Conservation (phyloP, 2,113 vertebrate species). For the Elgaria multicarinata region DNA sequence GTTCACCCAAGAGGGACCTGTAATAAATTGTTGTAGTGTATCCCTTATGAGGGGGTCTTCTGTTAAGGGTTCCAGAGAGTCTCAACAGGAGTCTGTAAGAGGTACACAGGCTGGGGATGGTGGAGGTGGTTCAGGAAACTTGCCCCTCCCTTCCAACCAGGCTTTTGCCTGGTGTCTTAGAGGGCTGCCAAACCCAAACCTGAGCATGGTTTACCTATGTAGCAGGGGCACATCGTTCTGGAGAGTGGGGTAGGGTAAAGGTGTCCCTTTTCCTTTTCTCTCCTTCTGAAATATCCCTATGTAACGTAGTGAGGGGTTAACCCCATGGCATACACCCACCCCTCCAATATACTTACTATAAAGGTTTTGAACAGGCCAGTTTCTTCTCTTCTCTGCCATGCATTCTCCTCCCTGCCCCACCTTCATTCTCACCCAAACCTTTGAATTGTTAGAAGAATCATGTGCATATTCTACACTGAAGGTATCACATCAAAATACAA, state of each 20-base stretch:
- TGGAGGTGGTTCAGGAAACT: too few relatives aligned
- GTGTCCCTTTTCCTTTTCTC: background rate
- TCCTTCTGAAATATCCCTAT: background rate
- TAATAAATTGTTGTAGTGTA: background rate
- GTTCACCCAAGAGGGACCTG: background rate
- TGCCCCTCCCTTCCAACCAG: background rate
- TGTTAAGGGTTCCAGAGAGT: too few relatives aligned
- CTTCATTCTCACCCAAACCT: too few relatives aligned
- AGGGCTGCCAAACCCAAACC: background rate
- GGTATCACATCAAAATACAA: background rate
- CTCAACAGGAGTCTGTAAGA: too few relatives aligned
- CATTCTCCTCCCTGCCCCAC: background rate
- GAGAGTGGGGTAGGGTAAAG: background rate
- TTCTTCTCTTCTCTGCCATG: background rate
- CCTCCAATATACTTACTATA: background rate
- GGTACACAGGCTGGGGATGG: too few relatives aligned
- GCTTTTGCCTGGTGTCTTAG: background rate
- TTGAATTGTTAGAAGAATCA: too few relatives aligned
- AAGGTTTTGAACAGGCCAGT: background rate
- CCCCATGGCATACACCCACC: background rate
- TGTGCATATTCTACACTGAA: too few relatives aligned
- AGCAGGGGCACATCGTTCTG: background rate
- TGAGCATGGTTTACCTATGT: background rate
- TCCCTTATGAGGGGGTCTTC: background rate
- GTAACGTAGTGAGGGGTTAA: background rate